Base-by-base conservation (phyloP, 2,888 invertebrate genomes). In the Ptychoptera contaminata region DNA sequence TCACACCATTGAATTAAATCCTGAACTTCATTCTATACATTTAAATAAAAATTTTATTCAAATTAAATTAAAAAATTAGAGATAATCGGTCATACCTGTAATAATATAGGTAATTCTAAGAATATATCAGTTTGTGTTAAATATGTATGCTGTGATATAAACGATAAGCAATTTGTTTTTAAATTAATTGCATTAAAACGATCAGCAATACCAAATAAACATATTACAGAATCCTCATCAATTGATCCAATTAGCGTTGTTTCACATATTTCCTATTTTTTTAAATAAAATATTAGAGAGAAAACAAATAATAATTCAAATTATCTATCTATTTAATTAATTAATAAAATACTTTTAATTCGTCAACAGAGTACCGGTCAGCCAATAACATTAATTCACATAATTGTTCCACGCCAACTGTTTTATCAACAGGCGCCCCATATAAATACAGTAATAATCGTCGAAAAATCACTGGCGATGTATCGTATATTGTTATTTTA, bases 391-490 rank as follows among this genome's bases (percentile, higher is more conserved):
- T 68, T 40, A 80, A 61, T 53, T 79, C 79, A 35, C 76, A 72
- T 42, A 78, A 61, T 57, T 77, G 76, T 49, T 73, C 72, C 6
- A 67, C 63, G 5, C 67, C 65, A 32, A 62, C 62, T 5, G 60
- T 61, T 44, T 57, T 59, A 47, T 73, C 70, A 46, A 77, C 63
- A 43, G 71, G 68, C 2, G 78, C 79, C 39, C 74, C 71, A 57
- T 80, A 79, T 41, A 79, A 59, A 59, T 76, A 79, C 50, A 75
- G 68, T 50, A 80, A 60, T 54, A 80, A 71, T 46, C 74, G 66
- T 40, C 68, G 63, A 59, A 79, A 79, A 49, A 78, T 65, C 42
- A 69, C 68, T 11, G 76, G 74, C 47, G 71, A 73, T 32, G 77
- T 75, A 55, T 79, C 79, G 52, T 76, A 76, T 45, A 80, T 73